Conservation (phyloP, 1,140 invertebrate species). For the Pseudomyrmex sp. region DNA sequence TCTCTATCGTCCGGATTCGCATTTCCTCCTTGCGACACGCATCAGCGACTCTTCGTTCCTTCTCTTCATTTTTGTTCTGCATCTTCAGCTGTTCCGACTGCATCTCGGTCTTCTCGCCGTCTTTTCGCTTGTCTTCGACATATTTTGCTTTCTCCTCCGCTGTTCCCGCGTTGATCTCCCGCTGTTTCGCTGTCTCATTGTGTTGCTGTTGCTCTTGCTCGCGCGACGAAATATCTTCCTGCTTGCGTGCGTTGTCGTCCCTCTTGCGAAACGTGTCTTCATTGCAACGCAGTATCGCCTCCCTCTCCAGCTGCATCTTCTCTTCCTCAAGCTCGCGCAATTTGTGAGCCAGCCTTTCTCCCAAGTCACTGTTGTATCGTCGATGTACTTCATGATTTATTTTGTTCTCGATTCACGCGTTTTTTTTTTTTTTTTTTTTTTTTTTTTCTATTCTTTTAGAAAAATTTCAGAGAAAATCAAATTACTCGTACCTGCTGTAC, state of each 20-base stretch:
- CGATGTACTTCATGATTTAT: constrained; percentile 20
- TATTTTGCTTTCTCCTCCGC: constrained; percentile 65
- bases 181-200: constrained; percentile 70
- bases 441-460: background rate
- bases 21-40: constrained; percentile 82
- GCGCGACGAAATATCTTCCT: constrained; percentile 71
- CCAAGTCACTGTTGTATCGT: constrained; percentile 79
- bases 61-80: constrained; percentile 74
- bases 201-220: constrained; percentile 73
- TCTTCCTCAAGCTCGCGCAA: constrained; percentile 86
- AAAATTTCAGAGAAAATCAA: background rate
- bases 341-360: constrained; percentile 86
- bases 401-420: background rate
- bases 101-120: constrained; percentile 75
- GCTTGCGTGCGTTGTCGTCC: constrained; percentile 81
- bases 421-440: too few relatives aligned
- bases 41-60: constrained; percentile 75
- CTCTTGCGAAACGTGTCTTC: constrained; percentile 81
- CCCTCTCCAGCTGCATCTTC: constrained; percentile 84
- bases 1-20: constrained; percentile 86
- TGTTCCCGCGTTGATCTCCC: constrained; percentile 50
- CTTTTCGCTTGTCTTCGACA: constrained; percentile 72
- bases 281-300: constrained; percentile 76
- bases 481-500: constrained; percentile 76
- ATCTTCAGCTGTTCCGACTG: constrained; percentile 76